phyloP scores from a whole-genome alignment of 2,113 vertebrate genomes.

The Sakesphorus luctuosus region DNA sequence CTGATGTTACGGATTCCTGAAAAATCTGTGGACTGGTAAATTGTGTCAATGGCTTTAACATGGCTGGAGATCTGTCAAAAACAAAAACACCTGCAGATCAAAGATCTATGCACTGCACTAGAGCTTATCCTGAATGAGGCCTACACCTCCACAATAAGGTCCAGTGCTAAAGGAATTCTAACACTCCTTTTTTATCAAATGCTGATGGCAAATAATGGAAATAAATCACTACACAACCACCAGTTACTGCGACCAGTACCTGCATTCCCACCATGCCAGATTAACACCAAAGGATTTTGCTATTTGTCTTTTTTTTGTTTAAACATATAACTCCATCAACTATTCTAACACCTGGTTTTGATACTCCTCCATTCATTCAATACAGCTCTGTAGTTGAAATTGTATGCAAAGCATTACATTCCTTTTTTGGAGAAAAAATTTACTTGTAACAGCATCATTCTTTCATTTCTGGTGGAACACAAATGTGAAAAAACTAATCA shows the following conservation, averaged over 20 bases:
- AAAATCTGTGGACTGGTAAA: slow-evolving; percentile 96
- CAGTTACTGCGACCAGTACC: neutral
- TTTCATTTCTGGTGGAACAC: neutral
- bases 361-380: neutral
- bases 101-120: neutral
- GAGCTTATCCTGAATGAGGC: neutral
- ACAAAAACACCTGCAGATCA: neutral
- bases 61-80: slow-evolving; percentile 93
- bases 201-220: neutral
- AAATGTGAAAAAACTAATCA: neutral
- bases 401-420: neutral
- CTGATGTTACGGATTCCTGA: slow-evolving; percentile 94
- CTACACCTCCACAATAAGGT: neutral
- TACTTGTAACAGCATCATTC: neutral
- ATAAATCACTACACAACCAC: neutral
- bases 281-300: neutral
- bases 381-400: neutral
- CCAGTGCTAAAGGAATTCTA: neutral
- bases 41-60: slow-evolving; percentile 93
- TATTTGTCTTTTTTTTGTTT: neutral
- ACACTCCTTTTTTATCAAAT: neutral
- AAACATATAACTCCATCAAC: neutral
- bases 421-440: neutral
- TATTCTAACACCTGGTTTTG: neutral
- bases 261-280: neutral